Evolutionary conservation across 2,888 invertebrate species (phyloP).

Genomic region (Phymatocera aterrima): DNA sequence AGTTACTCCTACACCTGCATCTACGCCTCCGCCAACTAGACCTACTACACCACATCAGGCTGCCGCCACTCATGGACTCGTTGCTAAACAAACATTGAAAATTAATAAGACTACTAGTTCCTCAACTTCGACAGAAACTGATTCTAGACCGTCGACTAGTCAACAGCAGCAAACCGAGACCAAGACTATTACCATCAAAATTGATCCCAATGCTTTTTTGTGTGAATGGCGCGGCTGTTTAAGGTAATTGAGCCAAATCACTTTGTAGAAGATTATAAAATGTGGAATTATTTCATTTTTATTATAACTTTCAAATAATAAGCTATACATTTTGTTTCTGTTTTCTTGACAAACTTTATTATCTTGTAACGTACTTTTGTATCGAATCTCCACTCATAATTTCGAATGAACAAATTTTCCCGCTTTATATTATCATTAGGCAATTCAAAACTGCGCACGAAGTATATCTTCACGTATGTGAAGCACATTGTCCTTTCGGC

Average conservation of each 20-base stretch:
- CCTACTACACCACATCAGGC: constrained; percentile 76
- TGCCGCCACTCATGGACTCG: constrained; percentile 71
- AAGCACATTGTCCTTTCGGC: constrained; percentile 86
- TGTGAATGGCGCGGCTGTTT: constrained; percentile 97
- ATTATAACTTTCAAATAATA: too few species aligned
- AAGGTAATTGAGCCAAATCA: constrained; percentile 68
- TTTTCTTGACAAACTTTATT: background rate
- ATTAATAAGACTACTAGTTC: constrained; percentile 64
- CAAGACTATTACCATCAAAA: constrained; percentile 72
- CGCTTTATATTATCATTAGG: constrained; percentile 71
- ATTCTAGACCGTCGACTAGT: constrained; percentile 62
- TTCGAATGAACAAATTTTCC: constrained; percentile 57
- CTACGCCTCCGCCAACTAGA: constrained; percentile 70
- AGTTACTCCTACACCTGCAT: constrained; percentile 69
- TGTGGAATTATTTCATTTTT: background rate
- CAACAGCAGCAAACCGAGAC: constrained; percentile 58
- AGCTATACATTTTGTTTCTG: background rate
- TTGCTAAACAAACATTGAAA: constrained; percentile 53
- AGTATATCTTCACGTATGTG: constrained; percentile 92
- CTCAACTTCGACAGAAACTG: constrained; percentile 65
- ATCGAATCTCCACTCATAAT: constrained; percentile 78
- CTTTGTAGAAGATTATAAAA: constrained; percentile 7
- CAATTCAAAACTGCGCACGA: constrained; percentile 86
- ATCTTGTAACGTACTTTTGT: background rate
- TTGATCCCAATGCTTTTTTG: constrained; percentile 75